Percentiles rank a stretch among this genome's conserved stretches.
Conservation (phyloP, 1,140 invertebrate genomes). For the Chironomus striatipennis region DNA sequence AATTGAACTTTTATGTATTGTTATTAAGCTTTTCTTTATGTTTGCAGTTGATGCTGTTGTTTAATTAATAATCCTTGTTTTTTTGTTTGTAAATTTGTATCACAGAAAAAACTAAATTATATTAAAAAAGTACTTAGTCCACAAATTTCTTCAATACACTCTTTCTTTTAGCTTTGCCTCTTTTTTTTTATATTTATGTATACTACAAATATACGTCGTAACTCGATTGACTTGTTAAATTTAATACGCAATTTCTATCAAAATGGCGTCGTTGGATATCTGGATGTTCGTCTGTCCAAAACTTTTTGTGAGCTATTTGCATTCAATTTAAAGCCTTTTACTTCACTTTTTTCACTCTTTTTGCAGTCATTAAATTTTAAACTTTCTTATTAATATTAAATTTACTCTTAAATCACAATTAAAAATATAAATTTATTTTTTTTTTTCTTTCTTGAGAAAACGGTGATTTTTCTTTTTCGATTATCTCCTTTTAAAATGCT, state of each 20-base stretch:
- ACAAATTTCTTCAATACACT: background rate
- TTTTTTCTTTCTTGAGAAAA: background rate
- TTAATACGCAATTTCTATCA: conserved; percentile 17
- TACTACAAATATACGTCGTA: background rate
- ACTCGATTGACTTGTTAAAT: background rate
- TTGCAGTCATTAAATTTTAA: background rate
- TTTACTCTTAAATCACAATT: conserved; percentile 20
- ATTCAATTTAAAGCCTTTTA: background rate
- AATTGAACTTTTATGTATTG: background rate
- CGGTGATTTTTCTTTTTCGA: background rate
- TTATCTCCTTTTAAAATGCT: background rate
- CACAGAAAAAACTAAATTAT: conserved; percentile 2
- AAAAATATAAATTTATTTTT: conserved; percentile 19
- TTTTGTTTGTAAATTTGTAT: background rate
- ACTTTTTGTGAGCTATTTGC: background rate
- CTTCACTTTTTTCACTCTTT: background rate
- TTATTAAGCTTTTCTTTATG: background rate
- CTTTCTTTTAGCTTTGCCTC: background rate
- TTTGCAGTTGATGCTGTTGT: too few relatives aligned
- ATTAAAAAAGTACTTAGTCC: background rate
- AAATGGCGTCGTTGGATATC: background rate
- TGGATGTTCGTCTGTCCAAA: background rate
- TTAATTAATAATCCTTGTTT: background rate
- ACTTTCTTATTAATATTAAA: background rate
- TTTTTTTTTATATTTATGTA: conserved; percentile 9